Evolutionary conservation across 2,797 vertebrate genomes (phyloP), one percentile per base, ranked within the genome.

Genomic region (Clarias laeviceps): DNA sequence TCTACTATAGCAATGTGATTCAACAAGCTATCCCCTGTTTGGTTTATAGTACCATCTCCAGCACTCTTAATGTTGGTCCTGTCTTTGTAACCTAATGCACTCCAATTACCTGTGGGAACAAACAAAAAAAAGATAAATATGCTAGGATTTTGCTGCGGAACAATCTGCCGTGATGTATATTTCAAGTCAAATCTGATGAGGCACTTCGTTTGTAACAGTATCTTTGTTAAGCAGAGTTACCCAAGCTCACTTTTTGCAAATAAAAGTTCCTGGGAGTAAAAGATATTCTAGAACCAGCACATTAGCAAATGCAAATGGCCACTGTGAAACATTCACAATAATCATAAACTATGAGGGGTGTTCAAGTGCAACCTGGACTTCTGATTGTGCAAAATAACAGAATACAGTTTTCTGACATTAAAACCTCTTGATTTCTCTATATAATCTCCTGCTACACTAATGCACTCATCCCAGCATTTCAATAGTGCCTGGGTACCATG

Each of bases 1-100:
- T 99, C 98, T 87, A 99, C 96, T 0, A 97, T 88, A 61, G 94
- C 95, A 82, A 95, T 92, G 82, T 95, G 93, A 91, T 93, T 95
- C 74, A 96, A 80, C 22, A 92, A 85, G 54, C 91, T 93, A 61
- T 97, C 95, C 62, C 96, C 97, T 27, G 84, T 81, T 82, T 88
- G 86, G 86, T 87, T 74, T 24, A 91, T 90, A 24, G 95, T 82
- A 54, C 84, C n/a, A 54, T 95, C 95, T 0, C 85, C 86, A 0
- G 90, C 84, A 2, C 93, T 93, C 88, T 91, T 95, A 85, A 91
- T 91, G 27, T 91, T 90, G 54, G 87, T 89, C 59, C 93, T 95
- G 90, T 95, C 95, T 91, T 93, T 96, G 89, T 62, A 93, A 91
- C 92, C 94, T 90, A 95, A 93, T 81, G 89, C 86, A 82, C 90